Base-by-base conservation (phyloP, 2,888 invertebrate genomes). In the Plebejus anna region DNA sequence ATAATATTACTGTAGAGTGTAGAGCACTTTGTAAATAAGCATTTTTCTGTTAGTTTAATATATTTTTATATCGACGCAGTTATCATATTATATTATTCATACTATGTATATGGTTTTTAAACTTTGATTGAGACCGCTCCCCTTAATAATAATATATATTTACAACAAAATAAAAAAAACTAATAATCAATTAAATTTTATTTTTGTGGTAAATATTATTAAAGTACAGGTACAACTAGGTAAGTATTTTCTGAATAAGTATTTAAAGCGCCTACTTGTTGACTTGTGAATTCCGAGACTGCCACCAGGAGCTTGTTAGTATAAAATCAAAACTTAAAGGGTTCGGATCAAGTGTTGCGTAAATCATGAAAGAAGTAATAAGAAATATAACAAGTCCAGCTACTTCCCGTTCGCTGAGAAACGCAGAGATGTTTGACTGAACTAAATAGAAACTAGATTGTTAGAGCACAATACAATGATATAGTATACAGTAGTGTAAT, bases 381-480 rank as follows among this genome's bases (percentile, higher is more conserved):
- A 72, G 51, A 28, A 72, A 22, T 72, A 51, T 72, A 72, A 72
- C 73, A 16, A 73, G 32, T 55, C 32, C 51, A 32, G 32, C 5
- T 6, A 32, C 32, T 73, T 73, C 73, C 73, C 55, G 73, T 32
- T 55, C 16, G 13, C 51, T 72, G 47, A 16, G 51, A 51, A 73
- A 73, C 55, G 42, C 22, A 55, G 5, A 55, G 55, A 73, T 36
- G 55, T 73, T 55, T 73, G 32, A 51, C 22, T 73, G 73, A 55
- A 55, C 73, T 55, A 51, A 73, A 73, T 32, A 51, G 73, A 73
- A 73, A 73, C 55, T 55, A 4, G 73, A 55, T 73, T 55, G 51
- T 22, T 51, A 22, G 72, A 22, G 9, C 28, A 55, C 55, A 55
- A 55, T 16, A 55, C 16, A 55, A 55, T 32, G 13, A 55, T 55